Base-by-base conservation (phyloP, 2,888 invertebrate genomes). In the Heliconius erato region DNA sequence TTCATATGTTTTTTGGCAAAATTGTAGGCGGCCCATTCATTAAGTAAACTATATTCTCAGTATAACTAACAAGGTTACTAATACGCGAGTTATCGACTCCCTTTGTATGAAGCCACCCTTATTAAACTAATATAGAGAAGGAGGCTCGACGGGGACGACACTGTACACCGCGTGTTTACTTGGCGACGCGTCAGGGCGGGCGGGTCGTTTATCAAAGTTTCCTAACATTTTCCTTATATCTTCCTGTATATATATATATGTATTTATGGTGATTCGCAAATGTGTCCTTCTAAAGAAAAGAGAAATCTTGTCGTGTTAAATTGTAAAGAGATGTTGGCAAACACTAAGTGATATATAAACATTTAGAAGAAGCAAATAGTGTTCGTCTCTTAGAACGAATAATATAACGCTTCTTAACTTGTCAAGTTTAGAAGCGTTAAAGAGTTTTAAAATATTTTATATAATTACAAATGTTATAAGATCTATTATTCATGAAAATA, bases 141-240 rank as follows among this genome's bases (percentile, higher is more conserved):
- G 76, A 77, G 76, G 74, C 44, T 19, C 44, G 74, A 28, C 54
- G 28, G 32, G 35, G 40, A 16, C 9, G 49, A 23, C 40, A 40
- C 76, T 16, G 49, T 49, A 16, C 16, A 49, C n/a, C 65, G 54
- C 63, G 35, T 77, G 65, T 26, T 63, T 35, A 35, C 76, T 76
- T 40, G 44, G 65, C 74, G 74, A 35, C 74, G 59, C 35, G 74
- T 35, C 59, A 74, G 14, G 59, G 32, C 32, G 54, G 72, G 78
- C 44, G 69, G 69, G n/a, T 79, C 79, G 79, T 79, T 59, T 69
- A 54, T 79, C 69, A 54, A 69, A 69, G 69, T 32, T 79, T 79
- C 79, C 54, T n/a, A 9, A 28, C 19, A 54, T 35, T 74, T 59
- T 59, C 74, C 74, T 74, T 74, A 74, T 59, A 59, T 32, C 59